A percentile compares a stretch with the other conserved stretches of the same genome.
Evolutionary conservation across 1,140 invertebrate species (phyloP).

Genomic region (Drosophila bocqueti): DNA sequence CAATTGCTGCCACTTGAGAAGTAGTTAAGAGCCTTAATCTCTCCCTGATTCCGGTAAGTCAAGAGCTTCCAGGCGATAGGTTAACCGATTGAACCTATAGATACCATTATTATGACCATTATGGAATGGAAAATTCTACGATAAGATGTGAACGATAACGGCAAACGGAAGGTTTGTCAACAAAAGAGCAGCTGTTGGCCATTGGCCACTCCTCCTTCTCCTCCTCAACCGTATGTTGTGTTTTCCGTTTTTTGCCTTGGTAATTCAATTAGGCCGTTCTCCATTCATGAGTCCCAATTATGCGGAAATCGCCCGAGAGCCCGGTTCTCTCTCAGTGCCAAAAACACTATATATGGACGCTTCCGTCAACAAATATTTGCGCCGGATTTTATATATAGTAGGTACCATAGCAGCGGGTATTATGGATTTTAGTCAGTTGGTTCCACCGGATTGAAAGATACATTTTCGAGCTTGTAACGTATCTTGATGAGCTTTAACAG

Average conservation of each 20-base stretch:
- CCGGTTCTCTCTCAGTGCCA: conserved; percentile 21
- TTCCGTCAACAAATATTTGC: conserved; percentile 74
- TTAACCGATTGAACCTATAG: conserved; percentile 22
- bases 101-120: conserved; percentile 29
- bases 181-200: conserved; percentile 56
- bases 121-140: conserved; percentile 46
- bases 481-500: background rate
- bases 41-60: conserved; percentile 17
- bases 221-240: background rate
- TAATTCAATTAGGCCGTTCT: conserved; percentile 71
- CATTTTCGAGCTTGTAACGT: background rate
- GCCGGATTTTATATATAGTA: conserved; percentile 34
- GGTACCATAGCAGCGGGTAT: background rate
- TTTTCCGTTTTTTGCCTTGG: conserved; percentile 17
- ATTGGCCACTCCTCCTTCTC: background rate
- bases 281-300: conserved; percentile 37
- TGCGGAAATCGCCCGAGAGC: conserved; percentile 58
- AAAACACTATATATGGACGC: conserved; percentile 32
- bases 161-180: conserved; percentile 48
- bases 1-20: conserved; percentile 12
- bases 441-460: background rate
- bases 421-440: background rate
- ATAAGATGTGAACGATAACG: conserved; percentile 77
- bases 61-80: conserved; percentile 25
- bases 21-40: conserved; percentile 20